Evolutionary conservation across 2,113 vertebrate species (phyloP).

Genomic region (Merops nubicus): DNA sequence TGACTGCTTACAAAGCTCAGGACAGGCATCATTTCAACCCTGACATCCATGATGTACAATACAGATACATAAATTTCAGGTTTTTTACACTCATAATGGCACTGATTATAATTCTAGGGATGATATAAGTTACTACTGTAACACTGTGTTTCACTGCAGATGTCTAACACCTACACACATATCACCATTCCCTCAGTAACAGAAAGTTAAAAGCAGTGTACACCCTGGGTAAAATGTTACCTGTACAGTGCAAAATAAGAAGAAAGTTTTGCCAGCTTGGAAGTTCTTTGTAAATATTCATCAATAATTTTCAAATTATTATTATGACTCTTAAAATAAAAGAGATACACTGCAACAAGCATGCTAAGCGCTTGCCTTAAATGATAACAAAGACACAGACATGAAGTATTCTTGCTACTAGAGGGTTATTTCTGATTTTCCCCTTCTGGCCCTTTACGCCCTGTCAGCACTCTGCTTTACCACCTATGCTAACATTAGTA

Average conservation of each 20-base stretch:
- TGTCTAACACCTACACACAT: background rate
- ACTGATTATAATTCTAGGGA: background rate
- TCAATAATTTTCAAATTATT: background rate
- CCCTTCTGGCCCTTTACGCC: background rate
- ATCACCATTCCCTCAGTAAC: background rate
- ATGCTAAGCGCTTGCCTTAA: background rate
- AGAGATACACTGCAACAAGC: background rate
- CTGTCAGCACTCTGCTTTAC: background rate
- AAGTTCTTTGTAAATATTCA: background rate
- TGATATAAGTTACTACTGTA: background rate
- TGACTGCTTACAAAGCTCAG: background rate
- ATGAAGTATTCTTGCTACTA: background rate
- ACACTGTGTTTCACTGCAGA: background rate
- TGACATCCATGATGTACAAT: background rate
- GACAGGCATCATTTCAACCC: background rate
- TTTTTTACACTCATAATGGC: background rate
- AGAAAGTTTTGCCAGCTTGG: background rate
- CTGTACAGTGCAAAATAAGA: background rate
- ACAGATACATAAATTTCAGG: background rate
- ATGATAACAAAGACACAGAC: background rate
- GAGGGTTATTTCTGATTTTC: background rate
- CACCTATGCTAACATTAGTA: background rate
- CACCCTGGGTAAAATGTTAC: background rate
- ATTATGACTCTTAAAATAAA: too few species aligned
- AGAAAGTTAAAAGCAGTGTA: background rate